These are phyloP conservation scores for Solea senegalensis DNA, from an alignment of 2,113 vertebrate genomes.

Conservation along the genomic window DNA sequence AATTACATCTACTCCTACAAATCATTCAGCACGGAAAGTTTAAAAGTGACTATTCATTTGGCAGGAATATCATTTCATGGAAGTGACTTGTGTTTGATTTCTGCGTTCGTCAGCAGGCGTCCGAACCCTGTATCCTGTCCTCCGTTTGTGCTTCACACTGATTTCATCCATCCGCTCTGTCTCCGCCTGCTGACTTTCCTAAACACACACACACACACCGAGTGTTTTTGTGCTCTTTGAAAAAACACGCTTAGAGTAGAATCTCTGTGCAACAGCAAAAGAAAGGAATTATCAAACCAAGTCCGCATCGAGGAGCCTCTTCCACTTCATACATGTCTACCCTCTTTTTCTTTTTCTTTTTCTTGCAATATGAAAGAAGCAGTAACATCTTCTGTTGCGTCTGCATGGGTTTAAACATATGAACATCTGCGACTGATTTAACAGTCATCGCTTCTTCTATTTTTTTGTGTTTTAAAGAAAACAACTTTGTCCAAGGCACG, in stretches of 20 bases:
- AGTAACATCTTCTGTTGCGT: slow-evolving; percentile 6
- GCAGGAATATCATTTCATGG: slow-evolving; percentile 66
- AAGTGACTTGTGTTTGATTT: slow-evolving; percentile 46
- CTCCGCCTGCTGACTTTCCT: slow-evolving; percentile 28
- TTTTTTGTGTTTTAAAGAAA: slow-evolving; percentile 38
- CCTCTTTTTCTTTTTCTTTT: not conserved
- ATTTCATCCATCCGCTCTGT: slow-evolving; percentile 4
- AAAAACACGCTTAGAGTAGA: slow-evolving; percentile 22
- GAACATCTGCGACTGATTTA: slow-evolving; percentile 16
- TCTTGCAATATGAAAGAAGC: slow-evolving; percentile 8
- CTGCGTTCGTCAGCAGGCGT: slow-evolving; percentile 19
- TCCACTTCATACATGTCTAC: slow-evolving; percentile 12
- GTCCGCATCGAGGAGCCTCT: slow-evolving; percentile 2
- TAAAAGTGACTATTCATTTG: slow-evolving; percentile 73
- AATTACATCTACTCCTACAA: slow-evolving; percentile 45
- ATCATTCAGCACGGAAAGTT: slow-evolving; percentile 43
- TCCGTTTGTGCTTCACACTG: slow-evolving; percentile 1
- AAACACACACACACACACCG: not conserved
- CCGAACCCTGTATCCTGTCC: not conserved
- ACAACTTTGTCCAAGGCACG: slow-evolving; percentile 75
- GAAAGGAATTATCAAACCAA: slow-evolving; percentile 29
- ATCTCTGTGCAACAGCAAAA: slow-evolving; percentile 65
- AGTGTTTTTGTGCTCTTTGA: slow-evolving; percentile 37
- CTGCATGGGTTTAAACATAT: slow-evolving; percentile 16
- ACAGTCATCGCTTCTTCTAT: slow-evolving; percentile 41